These are phyloP conservation scores for Myocastor coypus DNA, from an alignment of 2,113 vertebrate species.

Conservation along the genomic window DNA sequence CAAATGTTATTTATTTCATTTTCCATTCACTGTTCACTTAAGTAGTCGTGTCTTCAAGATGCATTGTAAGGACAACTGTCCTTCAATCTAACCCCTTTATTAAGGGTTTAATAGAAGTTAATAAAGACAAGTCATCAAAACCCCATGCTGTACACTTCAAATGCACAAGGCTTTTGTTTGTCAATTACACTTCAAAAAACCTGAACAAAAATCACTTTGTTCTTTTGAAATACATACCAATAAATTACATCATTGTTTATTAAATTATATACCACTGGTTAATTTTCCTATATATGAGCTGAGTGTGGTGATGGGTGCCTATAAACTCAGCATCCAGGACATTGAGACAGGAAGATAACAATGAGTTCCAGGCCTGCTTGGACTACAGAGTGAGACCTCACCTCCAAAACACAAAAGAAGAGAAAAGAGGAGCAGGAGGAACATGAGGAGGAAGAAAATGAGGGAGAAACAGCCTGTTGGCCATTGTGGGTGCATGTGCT, in stretches of 20 bases:
- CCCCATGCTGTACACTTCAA: not conserved
- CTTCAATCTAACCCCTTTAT: not conserved
- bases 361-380: not conserved
- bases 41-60: conserved; percentile 2
- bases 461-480: not conserved
- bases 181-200: not conserved
- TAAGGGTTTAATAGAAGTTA: conserved; percentile 11
- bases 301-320: not conserved
- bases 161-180: not conserved
- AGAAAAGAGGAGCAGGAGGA: not conserved
- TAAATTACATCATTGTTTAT: not conserved
- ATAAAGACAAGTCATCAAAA: not conserved
- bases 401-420: not conserved
- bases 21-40: not conserved
- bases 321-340: not conserved
- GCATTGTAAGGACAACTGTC: conserved; percentile 6
- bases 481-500: too few relatives aligned
- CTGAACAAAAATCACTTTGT: not conserved
- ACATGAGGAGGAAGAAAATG: not conserved
- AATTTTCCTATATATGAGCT: not conserved
- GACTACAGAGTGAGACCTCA: not conserved
- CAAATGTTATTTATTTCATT: conserved; percentile 45
- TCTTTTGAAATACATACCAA: conserved; percentile 5
- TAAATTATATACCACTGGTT: not conserved
- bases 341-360: not conserved